These are phyloP conservation scores for Chromis chromis DNA, from an alignment of 2,797 vertebrate species.

Conservation along the genomic window DNA sequence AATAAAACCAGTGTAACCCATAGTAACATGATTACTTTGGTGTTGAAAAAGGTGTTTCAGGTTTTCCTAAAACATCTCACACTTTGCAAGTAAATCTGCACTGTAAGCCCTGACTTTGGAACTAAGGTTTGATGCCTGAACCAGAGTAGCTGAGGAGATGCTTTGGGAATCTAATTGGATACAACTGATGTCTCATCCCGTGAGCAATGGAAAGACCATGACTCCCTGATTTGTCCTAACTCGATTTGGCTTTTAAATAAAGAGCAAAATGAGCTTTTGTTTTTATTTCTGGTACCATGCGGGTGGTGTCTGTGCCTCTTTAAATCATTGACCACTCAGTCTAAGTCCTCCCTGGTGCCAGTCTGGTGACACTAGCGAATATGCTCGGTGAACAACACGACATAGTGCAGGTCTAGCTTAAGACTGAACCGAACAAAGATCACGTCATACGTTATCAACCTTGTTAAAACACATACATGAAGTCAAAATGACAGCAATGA, in stretches of 20 bases:
- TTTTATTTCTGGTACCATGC: conserved; percentile 60
- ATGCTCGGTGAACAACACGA: conserved; percentile 29
- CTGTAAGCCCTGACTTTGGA: conserved; percentile 24
- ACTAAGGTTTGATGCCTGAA: conserved; percentile 20
- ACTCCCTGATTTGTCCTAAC: conserved; percentile 68
- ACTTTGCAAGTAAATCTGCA: conserved; percentile 22
- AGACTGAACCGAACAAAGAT: conserved; percentile 14
- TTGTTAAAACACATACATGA: conserved; percentile 23
- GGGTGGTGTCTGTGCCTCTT: conserved; percentile 31
- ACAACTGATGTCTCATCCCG: conserved; percentile 52
- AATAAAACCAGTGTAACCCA: conserved; percentile 11
- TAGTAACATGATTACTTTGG: conserved; percentile 50
- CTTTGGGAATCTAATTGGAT: conserved; percentile 59
- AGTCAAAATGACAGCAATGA: conserved; percentile 15
- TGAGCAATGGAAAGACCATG: conserved; percentile 56
- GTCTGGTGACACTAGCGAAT: conserved; percentile 34
- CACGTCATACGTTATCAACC: conserved; percentile 5
- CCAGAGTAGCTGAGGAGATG: conserved; percentile 34
- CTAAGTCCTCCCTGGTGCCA: conserved; percentile 35
- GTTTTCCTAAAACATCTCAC: conserved; percentile 12
- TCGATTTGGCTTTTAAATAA: conserved; percentile 70
- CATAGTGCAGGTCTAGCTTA: conserved; percentile 21
- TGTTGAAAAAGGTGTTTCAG: conserved; percentile 29
- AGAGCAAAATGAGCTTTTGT: conserved; percentile 47
- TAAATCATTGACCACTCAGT: conserved; percentile 16